Evolutionary conservation across 1,140 invertebrate species (phyloP), one percentile per base, ranked within the genome.

Genomic region (Laupala kohalensis): DNA sequence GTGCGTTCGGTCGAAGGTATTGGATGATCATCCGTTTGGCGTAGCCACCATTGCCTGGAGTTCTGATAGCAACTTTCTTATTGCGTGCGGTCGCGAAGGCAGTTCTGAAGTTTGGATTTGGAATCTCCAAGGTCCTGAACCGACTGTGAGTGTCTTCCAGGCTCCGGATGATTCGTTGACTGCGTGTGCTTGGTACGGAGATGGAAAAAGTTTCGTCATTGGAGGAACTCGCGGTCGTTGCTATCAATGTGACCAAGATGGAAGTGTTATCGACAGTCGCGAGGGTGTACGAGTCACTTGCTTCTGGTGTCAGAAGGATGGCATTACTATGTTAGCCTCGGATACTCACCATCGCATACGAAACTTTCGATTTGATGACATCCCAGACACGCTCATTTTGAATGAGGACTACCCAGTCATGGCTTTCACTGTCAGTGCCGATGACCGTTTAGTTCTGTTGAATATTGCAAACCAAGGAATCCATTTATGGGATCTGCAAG

Each of bases 391-490:
- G 9, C 37, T 53, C 81, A 96, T 90, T 78, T 84, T 97, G 72
- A 91, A 95, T 84, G 96, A 98, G 82, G 92, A 96, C 80, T 92
- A 96, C 84, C 90, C 95, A 70, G 93, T 99, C 70, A 97, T 98
- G 93, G 94, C 96, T 75, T 97, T 99, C 84, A 92, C 91, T 67
- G 86, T 97, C 69, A 94, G 97, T 82, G 89, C 91, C 74, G 86
- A 90, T 19, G 96, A 96, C 79, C 86, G 92, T 70, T 85, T 95
- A 78, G 91, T 92, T 25, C 82, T 98, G 74, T 83, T 98, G 25
- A 98, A 98, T 83, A 92, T 98, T 64, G 94, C 94, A 73, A 95
- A 91, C 80, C 96, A 98, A 85, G 97, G 97, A 74, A 91, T 98
- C 75, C 96, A 99, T 81, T 83, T 99, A 68, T 99, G 97, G 97